These are phyloP conservation scores for Norana najaformis DNA, from an alignment of 2,888 invertebrate species.

Conservation along the genomic window DNA sequence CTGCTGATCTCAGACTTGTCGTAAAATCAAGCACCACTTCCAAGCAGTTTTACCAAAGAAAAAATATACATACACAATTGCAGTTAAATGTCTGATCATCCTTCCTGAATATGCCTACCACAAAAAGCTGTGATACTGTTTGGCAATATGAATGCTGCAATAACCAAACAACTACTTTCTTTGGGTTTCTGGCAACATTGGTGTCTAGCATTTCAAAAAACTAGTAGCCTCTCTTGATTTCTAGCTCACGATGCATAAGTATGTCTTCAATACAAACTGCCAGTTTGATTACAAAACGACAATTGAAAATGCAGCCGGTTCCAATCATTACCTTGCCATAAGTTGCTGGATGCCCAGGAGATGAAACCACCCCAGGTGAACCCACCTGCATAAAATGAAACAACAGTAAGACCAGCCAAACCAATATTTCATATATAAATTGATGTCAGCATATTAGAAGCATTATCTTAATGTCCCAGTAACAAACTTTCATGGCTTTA, in stretches of 20 bases:
- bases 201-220: not conserved
- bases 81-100: not conserved
- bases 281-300: not conserved
- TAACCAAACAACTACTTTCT: not conserved
- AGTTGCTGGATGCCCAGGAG: fast-evolving
- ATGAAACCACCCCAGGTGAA: too few species aligned
- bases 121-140: not conserved
- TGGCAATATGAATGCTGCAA: not conserved
- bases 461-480: too few species aligned
- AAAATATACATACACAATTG: not conserved
- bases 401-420: not conserved
- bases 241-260: not conserved
- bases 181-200: not conserved
- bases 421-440: too few species aligned
- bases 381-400: not conserved
- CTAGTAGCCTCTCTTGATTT: not conserved
- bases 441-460: too few species aligned
- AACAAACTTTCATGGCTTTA: too few species aligned
- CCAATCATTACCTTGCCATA: not conserved
- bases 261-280: not conserved
- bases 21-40: too few species aligned
- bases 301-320: not conserved
- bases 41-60: too few species aligned
- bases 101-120: too few species aligned
- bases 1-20: too few species aligned